Conservation (phyloP, 2,113 vertebrate genomes). For the Globicephala melas region DNA sequence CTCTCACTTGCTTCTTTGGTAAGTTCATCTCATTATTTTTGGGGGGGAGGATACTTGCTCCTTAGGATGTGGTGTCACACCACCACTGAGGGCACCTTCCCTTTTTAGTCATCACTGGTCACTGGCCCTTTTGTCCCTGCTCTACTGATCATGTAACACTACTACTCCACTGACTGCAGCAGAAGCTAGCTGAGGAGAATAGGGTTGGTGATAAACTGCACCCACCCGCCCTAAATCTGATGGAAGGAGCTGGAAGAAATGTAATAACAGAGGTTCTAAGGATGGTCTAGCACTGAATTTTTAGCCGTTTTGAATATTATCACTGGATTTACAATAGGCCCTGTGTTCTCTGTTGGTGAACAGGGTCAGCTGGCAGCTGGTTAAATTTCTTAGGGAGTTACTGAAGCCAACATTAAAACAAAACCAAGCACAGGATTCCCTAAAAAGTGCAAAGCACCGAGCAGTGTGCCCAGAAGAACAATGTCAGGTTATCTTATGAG, state of each 20-base stretch:
- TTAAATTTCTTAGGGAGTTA: constrained; percentile 26
- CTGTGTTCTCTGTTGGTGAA: constrained; percentile 42
- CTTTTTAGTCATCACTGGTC: neutral
- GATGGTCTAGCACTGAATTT: neutral
- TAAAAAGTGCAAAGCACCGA: neutral
- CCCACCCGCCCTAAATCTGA: neutral
- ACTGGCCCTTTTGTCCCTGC: neutral
- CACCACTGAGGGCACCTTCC: neutral
- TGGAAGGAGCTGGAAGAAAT: neutral
- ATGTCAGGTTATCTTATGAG: neutral
- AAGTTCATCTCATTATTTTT: neutral
- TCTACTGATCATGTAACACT: too few species aligned
- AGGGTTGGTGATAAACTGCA: neutral
- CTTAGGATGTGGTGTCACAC: neutral
- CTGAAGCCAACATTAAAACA: constrained; percentile 35
- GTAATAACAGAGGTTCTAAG: neutral
- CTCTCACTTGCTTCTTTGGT: neutral
- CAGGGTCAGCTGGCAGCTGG: constrained; percentile 32
- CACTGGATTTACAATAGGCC: constrained; percentile 18
- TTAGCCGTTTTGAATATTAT: neutral
- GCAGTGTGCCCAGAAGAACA: constrained; percentile 1
- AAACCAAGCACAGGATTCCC: constrained; percentile 36
- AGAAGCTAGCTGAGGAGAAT: neutral
- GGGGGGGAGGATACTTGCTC: neutral
- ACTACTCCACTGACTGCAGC: neutral